Conservation (phyloP, 2,888 invertebrate genomes). For the Hirtodrosophila trivittata region DNA sequence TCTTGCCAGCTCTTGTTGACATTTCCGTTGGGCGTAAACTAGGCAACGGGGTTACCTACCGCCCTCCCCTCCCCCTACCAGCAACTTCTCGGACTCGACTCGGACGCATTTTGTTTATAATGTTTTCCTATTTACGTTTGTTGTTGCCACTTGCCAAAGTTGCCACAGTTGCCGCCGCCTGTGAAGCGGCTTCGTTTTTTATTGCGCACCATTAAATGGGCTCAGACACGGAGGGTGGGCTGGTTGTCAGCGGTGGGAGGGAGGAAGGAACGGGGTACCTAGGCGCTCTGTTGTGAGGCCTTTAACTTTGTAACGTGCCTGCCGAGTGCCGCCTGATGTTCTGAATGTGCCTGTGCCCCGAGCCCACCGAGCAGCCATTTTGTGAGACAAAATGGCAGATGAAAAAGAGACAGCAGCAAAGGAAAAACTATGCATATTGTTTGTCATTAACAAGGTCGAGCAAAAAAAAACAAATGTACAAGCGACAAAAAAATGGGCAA, state of each 20-base stretch:
- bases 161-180: constrained; percentile 25
- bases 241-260: background rate
- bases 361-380: constrained; percentile 54
- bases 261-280: background rate
- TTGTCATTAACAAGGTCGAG: constrained; percentile 76
- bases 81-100: constrained; percentile 35
- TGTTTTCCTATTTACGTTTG: constrained; percentile 64
- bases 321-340: constrained; percentile 51
- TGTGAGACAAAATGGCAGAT: constrained; percentile 49
- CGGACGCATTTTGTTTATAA: constrained; percentile 65
- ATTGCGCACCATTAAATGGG: constrained; percentile 65
- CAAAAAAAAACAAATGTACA: constrained; percentile 11
- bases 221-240: constrained; percentile 29
- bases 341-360: constrained; percentile 55
- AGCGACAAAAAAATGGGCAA: constrained; percentile 22
- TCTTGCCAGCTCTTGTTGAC: constrained; percentile 52
- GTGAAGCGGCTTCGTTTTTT: constrained; percentile 58
- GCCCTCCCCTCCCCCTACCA: background rate
- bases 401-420: constrained; percentile 48
- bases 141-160: constrained; percentile 24
- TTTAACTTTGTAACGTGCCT: constrained; percentile 11
- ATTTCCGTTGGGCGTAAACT: constrained; percentile 63
- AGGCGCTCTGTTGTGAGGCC: background rate
- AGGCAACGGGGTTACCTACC: constrained; percentile 67
- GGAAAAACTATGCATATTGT: constrained; percentile 71